Evolutionary conservation across 2,888 invertebrate species (phyloP), one percentile per base, ranked within the genome.

Genomic region (Pandemis corylana): DNA sequence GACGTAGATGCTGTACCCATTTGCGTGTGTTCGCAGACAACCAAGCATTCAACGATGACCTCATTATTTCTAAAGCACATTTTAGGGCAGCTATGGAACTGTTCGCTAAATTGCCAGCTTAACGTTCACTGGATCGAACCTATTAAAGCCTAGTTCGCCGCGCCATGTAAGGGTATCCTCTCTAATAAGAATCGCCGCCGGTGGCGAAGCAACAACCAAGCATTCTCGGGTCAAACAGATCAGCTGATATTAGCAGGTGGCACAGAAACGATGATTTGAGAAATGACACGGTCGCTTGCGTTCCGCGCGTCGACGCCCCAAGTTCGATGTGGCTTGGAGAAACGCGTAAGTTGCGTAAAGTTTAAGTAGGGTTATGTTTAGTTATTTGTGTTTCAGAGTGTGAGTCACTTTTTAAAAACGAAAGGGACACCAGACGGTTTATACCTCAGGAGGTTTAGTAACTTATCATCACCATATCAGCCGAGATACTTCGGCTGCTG

Each of bases 161-260:
- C 28, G 42, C 53, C 67, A 12, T 65, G 64, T 53, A 56, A 46
- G 53, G 53, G 68, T 28, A n/a, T 13, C 15, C 53, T 56, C 51
- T 56, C 51, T 64, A 68, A 65, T 68, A 64, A 68, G 73, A 51
- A 73, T 68, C 56, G 73, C 72, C 72, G 72, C 72, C 72, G 72
- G 59, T 65, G 73, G 73, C 67, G 13, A 49, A 46, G 62, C 62
- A 12, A 59, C 59, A 41, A 44, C 49, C 62, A 41, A 36, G 56
- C 49, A 56, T 61, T 13, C 56, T 63, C 59, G 64, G 68, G 73
- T 73, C 73, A 73, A 42, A 44, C 68, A 69, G 73, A 73, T 73
- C 64, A 69, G 73, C 68, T 73, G 73, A 59, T 68, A 68, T 71
- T 66, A 75, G 74, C 75, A 75, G 75, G 75, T 75, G 75, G 65